These are phyloP conservation scores for Electrophaes corylata DNA, from an alignment of 2,888 invertebrate species.

Conservation along the genomic window DNA sequence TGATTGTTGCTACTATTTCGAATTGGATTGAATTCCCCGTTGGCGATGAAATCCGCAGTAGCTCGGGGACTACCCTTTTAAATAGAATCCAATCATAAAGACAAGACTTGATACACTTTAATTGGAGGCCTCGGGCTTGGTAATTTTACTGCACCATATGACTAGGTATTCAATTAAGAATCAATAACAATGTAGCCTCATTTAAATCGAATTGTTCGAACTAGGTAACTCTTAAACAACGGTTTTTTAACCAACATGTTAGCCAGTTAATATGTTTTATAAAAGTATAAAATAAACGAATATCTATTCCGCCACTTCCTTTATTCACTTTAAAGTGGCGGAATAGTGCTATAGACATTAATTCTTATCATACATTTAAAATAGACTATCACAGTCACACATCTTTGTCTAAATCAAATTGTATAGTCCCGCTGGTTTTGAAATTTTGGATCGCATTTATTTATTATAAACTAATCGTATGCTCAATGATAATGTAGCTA, in stretches of 20 bases:
- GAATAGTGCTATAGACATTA: not conserved
- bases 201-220: too few species aligned
- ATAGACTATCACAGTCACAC: too few species aligned
- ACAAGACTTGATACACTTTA: constrained; percentile 71
- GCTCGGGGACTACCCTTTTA: constrained; percentile 57
- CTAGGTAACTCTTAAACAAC: too few species aligned
- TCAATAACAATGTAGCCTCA: constrained; percentile 11
- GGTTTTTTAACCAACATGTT: not conserved
- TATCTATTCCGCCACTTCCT: too few species aligned
- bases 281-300: too few species aligned
- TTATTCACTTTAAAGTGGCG: too few species aligned
- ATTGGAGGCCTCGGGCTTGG: constrained; percentile 66
- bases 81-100: constrained; percentile 72
- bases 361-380: too few species aligned
- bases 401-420: too few species aligned
- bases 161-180: constrained; percentile 13
- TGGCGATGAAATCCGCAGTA: constrained; percentile 54
- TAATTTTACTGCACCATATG: constrained; percentile 32
- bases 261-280: too few species aligned
- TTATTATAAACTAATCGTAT: not conserved
- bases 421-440: not conserved
- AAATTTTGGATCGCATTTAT: not conserved
- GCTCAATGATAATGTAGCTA: not conserved
- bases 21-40: constrained; percentile 57
- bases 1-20: constrained; percentile 64